Base-by-base conservation (phyloP, 2,888 invertebrate genomes). In the Bombylius discolor region DNA sequence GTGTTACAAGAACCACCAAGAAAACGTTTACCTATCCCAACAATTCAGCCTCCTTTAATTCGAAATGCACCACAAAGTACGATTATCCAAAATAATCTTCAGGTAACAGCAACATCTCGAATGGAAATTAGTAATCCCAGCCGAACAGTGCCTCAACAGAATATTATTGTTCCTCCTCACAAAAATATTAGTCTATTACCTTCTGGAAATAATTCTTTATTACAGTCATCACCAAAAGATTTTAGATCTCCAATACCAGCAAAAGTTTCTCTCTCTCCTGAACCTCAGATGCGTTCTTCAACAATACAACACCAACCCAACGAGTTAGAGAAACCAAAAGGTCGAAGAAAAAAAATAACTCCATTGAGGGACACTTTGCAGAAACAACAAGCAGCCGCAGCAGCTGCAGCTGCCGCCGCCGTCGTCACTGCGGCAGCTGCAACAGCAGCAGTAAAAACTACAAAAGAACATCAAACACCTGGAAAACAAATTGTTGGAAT, bases 351-450 rank as follows among this genome's bases (percentile, higher is more conserved):
- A 68, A 74, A 74, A 62, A 72, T 73, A 4, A 74, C 74, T 1
- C 74, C 74, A 1, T 52, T 74, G 46, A 67, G 68, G 62, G 77
- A 65, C 74, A 73, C 65, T 60, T 63, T 66, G 69, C 77, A 77
- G 64, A 73, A 73, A 56, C 73, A 73, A 48, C 72, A 72, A 57
- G 78, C 75, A 42, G 81, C 74, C 58, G 81, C 75, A 62, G 81
- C 68, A 57, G 81, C 71, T 57, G 79, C 66, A 49, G 75, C 73
- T 55, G 79, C 71, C n/a, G 79, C 66, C 49, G 75, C 73, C 55
- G 79, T 70, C 14, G 65, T 23, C 57, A 66, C 53, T 55, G 67
- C 42, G 64, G 67, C 31, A 65, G 67, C 53, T 39, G 13, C 44
- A 39, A 39, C 7, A 9, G 65, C 67, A 12, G 56, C 61, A 5